Conservation (phyloP, 2,888 invertebrate genomes). For the Parnassius apollo region DNA sequence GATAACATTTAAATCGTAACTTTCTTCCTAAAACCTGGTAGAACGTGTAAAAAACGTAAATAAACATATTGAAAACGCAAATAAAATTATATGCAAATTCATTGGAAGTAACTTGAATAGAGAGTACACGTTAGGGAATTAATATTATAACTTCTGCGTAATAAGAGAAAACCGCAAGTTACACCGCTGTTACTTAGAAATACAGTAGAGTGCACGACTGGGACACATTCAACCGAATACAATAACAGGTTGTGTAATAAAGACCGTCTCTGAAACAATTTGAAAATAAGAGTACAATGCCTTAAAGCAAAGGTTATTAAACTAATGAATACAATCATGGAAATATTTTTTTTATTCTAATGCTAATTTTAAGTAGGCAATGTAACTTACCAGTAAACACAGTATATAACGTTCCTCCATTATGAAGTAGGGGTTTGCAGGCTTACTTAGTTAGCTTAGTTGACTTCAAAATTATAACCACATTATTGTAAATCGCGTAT, state of each 20-base stretch:
- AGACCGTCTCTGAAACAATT: background rate
- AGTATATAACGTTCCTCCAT: no score
- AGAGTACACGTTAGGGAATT: background rate
- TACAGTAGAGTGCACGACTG: background rate
- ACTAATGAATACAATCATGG: no score
- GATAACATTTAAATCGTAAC: no score
- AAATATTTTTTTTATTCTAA: no score
- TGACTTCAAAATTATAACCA: no score
- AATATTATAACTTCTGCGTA: constrained; percentile 1
- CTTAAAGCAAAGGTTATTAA: no score
- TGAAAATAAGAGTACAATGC: background rate
- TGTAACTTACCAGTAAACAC: no score
- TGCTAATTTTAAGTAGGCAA: no score
- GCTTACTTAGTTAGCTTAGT: no score
- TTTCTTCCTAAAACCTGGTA: no score
- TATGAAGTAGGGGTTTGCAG: no score
- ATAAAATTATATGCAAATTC: background rate
- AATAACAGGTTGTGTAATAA: constrained; percentile 15
- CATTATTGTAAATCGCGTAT: no score
- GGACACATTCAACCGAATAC: constrained; percentile 9
- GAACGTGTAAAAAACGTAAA: background rate
- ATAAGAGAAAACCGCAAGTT: background rate
- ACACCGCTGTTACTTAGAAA: background rate
- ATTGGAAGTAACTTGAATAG: background rate
- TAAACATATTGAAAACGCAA: background rate